Percentiles rank a stretch among this genome's conserved stretches.
phyloP scores from a whole-genome alignment of 2,888 invertebrate species.

The Cheilosia urbana region DNA sequence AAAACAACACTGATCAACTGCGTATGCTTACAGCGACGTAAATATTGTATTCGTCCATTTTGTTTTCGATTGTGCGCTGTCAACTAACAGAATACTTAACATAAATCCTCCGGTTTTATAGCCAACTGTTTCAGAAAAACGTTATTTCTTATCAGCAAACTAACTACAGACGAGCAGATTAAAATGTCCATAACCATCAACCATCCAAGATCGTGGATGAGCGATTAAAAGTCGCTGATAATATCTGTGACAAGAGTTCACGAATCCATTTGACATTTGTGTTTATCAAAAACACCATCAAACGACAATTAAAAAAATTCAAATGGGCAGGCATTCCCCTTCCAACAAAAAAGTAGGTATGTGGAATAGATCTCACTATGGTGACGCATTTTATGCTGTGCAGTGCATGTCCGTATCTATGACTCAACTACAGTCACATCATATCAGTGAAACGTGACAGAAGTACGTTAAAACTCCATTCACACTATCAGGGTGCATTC shows the following conservation, averaged over 20 bases:
- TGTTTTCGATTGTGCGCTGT: too few species aligned
- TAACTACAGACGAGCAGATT: slow-evolving; percentile 22
- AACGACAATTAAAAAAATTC: too few species aligned
- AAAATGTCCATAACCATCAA: slow-evolving; percentile 15
- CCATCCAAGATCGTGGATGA: slow-evolving; percentile 18
- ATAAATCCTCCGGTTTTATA: slow-evolving; percentile 29
- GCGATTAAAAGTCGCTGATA: slow-evolving; percentile 25
- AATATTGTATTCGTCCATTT: too few species aligned
- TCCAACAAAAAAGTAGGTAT: too few species aligned
- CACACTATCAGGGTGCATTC: slow-evolving; percentile 40
- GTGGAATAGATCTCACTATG: neutral
- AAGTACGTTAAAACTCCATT: slow-evolving; percentile 43
- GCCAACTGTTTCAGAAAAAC: slow-evolving; percentile 26
- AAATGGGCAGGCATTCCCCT: too few species aligned
- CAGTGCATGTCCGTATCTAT: neutral
- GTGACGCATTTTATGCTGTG: neutral
- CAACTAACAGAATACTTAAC: neutral
- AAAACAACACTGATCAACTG: too few species aligned
- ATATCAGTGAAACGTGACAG: slow-evolving; percentile 62
- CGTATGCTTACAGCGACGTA: too few species aligned
- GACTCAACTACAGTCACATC: slow-evolving; percentile 30
- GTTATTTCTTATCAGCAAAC: slow-evolving; percentile 29
- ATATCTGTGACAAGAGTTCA: slow-evolving; percentile 19
- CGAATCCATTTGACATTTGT: slow-evolving; percentile 37
- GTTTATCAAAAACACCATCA: slow-evolving; percentile 18